Conservation (phyloP, 2,797 vertebrate species). For the Calcarius lapponicus region DNA sequence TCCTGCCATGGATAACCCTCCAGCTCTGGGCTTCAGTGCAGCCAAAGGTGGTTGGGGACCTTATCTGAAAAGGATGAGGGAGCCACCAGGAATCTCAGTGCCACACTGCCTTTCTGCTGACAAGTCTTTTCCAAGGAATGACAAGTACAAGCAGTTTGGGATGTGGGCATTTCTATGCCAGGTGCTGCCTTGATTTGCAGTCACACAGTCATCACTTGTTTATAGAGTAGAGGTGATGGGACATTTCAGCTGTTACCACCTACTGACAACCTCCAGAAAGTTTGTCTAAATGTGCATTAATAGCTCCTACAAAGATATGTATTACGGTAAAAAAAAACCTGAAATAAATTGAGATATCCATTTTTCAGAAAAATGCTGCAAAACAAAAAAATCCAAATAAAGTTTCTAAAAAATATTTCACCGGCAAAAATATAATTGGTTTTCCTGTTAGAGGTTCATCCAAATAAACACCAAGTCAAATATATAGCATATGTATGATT, state of each 20-base stretch:
- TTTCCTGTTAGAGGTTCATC: neutral
- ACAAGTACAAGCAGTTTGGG: neutral
- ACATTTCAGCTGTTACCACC: neutral
- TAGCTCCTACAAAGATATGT: accelerated
- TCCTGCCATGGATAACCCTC: accelerated
- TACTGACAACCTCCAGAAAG: neutral
- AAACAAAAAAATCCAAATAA: neutral
- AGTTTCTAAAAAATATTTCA: neutral
- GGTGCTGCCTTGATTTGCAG: neutral
- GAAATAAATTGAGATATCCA: neutral
- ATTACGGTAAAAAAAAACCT: neutral
- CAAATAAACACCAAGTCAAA: neutral
- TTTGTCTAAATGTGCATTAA: neutral
- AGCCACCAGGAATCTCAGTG: neutral
- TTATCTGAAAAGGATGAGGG: neutral
- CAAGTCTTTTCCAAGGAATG: neutral
- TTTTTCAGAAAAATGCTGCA: neutral
- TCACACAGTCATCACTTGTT: neutral
- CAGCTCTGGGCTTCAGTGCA: neutral
- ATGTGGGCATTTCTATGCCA: accelerated
- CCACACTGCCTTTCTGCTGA: neutral
- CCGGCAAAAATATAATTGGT: neutral
- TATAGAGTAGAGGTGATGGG: neutral
- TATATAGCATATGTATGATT: neutral
- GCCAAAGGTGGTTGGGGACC: neutral